These are phyloP conservation scores for Tenthredo mesomela DNA, from an alignment of 2,888 invertebrate genomes.

Conservation along the genomic window DNA sequence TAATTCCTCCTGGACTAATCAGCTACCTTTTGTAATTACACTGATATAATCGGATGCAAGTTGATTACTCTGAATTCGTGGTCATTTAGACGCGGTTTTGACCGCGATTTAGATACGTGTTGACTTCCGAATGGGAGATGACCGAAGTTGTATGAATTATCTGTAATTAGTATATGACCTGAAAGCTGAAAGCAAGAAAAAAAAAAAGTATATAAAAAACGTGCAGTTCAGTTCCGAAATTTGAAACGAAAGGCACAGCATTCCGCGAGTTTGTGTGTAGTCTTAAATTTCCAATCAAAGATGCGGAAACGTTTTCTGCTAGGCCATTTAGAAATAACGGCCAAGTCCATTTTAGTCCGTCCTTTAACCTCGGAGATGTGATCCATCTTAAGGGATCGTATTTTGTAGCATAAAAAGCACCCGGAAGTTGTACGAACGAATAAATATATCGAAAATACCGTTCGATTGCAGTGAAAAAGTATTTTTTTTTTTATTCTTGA, in stretches of 20 bases:
- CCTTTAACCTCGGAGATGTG: not conserved
- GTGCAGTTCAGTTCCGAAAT: not conserved
- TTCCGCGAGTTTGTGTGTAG: not conserved
- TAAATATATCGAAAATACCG: not conserved
- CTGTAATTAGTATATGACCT: not conserved
- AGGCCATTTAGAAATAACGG: not conserved
- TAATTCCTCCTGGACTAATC: not conserved
- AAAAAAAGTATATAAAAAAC: not conserved
- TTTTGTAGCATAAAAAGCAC: not conserved
- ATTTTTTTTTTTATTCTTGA: not conserved
- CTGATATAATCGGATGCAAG: conserved; percentile 19
- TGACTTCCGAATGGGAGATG: not conserved
- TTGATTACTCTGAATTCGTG: conserved; percentile 11
- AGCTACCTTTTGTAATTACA: conserved; percentile 39
- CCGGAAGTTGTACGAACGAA: not conserved
- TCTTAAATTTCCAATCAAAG: not conserved
- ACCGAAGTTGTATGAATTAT: not conserved
- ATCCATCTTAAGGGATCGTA: not conserved
- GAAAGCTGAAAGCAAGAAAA: not conserved
- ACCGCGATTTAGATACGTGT: not conserved
- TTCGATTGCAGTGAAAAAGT: not conserved
- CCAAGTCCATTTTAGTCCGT: no score
- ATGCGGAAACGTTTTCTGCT: not conserved
- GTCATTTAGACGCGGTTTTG: conserved; percentile 6
- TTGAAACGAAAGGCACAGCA: not conserved